Base-by-base conservation (phyloP, 2,888 invertebrate species). In the Eupelmus urozonus region DNA sequence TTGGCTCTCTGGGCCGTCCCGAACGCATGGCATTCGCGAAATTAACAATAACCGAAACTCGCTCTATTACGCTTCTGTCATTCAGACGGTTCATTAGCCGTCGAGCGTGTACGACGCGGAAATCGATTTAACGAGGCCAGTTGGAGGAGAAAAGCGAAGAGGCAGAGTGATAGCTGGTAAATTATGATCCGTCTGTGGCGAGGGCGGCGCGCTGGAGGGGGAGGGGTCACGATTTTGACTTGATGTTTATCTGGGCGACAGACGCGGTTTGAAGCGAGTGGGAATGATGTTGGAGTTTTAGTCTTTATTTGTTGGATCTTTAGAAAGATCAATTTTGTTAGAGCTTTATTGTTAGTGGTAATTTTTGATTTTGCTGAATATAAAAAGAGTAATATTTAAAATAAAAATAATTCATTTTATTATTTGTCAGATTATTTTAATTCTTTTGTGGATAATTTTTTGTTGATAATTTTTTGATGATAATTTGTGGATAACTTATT, bases 21-120 rank as follows among this genome's bases (percentile, higher is more conserved):
- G n/a, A n/a, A n/a, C n/a, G n/a, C n/a, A n/a, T 72, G 34, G 53
- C 66, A 70, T 78, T 74, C 70, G 67, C 40, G 55, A 66, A 79
- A 78, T 81, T 79, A 81, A 77, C 75, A 79, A 78, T 79, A 81
- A 81, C 69, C 73, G 72, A 74, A 71, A 78, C 76, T 73, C 62
- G 63, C 71, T 74, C 71, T 45, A 67, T 79, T 77, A 66, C 74
- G 65, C 55, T 55, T 71, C 76, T 67, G 81, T 76, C 76, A 79
- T 79, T 70, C 51, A 60, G 55, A 0, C 18, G 67, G 71, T 66
- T 20, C 59, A 76, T 76, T 76, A 76, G 62, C 59, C 23, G 55
- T 29, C 57, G 57, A 57, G 62, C 40, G 45, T 20, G 29, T 23
- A 34, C 29, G 29, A 1, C 65, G 51, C 62, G 63, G 40, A 63